Evolutionary conservation across 2,113 vertebrate species (phyloP).

Genomic region (Terrapene triunguis): DNA sequence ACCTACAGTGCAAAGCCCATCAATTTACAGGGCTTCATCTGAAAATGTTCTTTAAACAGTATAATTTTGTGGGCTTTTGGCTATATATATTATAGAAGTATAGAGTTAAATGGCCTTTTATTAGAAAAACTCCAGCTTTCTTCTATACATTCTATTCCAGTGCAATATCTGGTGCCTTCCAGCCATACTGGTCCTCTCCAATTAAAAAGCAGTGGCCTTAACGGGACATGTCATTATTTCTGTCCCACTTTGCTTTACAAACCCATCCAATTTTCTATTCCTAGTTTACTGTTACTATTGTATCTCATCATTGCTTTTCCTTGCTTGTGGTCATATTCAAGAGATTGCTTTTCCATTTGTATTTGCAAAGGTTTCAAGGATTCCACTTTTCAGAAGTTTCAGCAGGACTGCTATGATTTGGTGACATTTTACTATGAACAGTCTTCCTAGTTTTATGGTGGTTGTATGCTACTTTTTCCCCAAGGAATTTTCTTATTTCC

Average conservation of each 20-base stretch:
- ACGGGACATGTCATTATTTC: not conserved
- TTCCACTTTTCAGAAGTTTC: not conserved
- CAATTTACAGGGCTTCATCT: not conserved
- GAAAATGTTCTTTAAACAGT: not conserved
- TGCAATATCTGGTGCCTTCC: not conserved
- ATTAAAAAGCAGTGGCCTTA: not conserved
- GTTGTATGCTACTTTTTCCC: not conserved
- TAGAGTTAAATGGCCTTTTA: not conserved
- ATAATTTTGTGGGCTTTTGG: not conserved
- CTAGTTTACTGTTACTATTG: not conserved
- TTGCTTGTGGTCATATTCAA: not conserved
- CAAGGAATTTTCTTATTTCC: not conserved
- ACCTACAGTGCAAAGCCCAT: not conserved
- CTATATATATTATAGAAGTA: not conserved
- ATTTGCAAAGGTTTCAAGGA: not conserved
- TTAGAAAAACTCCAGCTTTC: not conserved
- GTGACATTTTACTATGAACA: not conserved
- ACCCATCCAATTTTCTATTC: not conserved
- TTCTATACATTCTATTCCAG: not conserved
- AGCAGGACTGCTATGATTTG: not conserved
- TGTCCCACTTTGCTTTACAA: not conserved
- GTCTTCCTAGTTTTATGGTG: not conserved
- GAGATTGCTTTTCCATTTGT: not conserved
- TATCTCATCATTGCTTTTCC: rapidly evolving
- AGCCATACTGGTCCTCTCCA: not conserved